Evolutionary conservation across 2,113 vertebrate species (phyloP), one percentile per base, ranked within the genome.

Genomic region (Hipposideros armiger): DNA sequence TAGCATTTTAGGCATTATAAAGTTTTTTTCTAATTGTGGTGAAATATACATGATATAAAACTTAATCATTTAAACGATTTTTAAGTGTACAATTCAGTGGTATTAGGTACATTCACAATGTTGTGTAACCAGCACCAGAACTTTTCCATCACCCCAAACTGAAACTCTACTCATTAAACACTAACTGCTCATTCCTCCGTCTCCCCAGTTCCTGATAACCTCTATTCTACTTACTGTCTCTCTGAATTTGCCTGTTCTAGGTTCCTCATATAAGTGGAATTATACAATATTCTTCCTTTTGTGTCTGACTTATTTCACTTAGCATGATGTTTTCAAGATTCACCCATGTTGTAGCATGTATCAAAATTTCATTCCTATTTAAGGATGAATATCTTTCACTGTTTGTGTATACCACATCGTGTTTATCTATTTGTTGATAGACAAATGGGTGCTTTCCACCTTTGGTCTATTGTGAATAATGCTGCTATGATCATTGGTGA

Each of bases 1-100:
- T 30, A 80, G 11, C 26, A 82, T 90, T 77, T 94, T 30, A 76
- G 78, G 56, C 77, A 76, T 97, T 80, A 72, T 22, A 70, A 56
- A 50, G 26, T 92, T 69, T 42, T 45, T 60, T 42, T 77, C 28
- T 4, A 56, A 92, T 45, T 87, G 26, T 56, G n/a, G 78, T 66
- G 72, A 72, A 58, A 77, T 73, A 82, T 8, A 56, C 3, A 32
- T 67, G 70, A 67, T 26, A 85, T 72, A 74, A 91, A 91, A 86
- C 14, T 40, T 30, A 69, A 72, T 16, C n/a, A 88, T 56, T 80
- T 78, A 83, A 87, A 72, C 0, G 36, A 52, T 52, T 60, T 80
- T 73, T 67, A 91, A 88, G 64, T 58, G 7, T 62, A 47, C 13
- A n/a, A 15, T 60, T 83, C 10, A 45, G 22, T 92, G 28, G 24